These are phyloP conservation scores for Montipora sp. DNA, from an alignment of 64 coral and sea anemone genomes.

Conservation along the genomic window DNA sequence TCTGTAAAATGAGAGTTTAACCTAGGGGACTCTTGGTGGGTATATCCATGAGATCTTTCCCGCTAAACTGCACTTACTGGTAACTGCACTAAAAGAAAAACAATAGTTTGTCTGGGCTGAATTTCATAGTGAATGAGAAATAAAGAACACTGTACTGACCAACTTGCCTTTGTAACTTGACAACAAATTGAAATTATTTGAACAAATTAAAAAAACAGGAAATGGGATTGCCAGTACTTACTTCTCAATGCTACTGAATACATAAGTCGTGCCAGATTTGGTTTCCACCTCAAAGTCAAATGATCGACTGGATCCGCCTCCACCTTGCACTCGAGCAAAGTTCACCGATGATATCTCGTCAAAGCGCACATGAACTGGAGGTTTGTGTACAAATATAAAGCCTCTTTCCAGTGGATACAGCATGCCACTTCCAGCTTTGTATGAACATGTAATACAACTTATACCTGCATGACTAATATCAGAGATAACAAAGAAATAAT, in stretches of 20 bases:
- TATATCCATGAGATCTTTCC: no score
- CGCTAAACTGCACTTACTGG: no score
- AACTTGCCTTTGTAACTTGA: no score
- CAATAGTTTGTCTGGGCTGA: no score
- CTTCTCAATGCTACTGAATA: constrained; percentile 99
- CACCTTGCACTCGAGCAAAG: constrained; percentile 96
- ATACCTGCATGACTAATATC: constrained; percentile 65
- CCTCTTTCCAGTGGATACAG: constrained; percentile 95
- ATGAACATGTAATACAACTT: constrained; percentile 91
- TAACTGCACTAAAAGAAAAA: no score
- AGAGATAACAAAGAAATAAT: background rate
- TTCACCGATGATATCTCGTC: constrained; percentile 96
- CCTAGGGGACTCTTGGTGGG: no score
- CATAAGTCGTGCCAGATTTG: constrained; percentile 81
- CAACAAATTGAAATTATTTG: no score
- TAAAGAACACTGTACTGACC: no score
- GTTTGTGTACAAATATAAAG: constrained; percentile 97
- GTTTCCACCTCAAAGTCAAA: constrained; percentile 99
- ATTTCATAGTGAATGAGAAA: no score
- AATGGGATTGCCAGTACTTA: constrained; percentile 14
- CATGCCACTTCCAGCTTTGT: constrained; percentile 95
- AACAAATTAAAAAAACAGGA: background rate
- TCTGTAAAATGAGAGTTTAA: no score
- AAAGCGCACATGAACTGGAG: constrained; percentile 93
- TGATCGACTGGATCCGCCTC: constrained; percentile 90